Evolutionary conservation across 2,113 vertebrate genomes (phyloP), one percentile per base, ranked within the genome.

Genomic region (Mirounga angustirostris): DNA sequence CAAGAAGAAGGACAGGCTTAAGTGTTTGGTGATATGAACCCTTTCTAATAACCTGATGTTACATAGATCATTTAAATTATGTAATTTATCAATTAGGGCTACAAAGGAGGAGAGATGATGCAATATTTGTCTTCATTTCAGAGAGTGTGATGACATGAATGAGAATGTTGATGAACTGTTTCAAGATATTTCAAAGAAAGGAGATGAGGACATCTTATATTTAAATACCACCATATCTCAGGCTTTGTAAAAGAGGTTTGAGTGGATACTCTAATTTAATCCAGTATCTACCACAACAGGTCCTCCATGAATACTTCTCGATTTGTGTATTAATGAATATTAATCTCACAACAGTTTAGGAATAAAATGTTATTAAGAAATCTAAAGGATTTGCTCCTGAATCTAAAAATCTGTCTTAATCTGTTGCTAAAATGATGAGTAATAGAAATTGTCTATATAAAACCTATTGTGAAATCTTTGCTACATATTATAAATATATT

Each of bases 71-170:
- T 73, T 94, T 92, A 84, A 94, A 96, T 96, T 94, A 76, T 93
- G 76, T 69, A 93, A 97, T 97, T 95, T 95, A 88, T 97, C 96
- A 95, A 92, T 80, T 95, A 96, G 33, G 83, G 63, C 40, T 94
- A 69, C 87, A 95, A 92, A 97, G 58, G 26, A 89, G 5, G 50
- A 94, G 15, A 96, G 16, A 94, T 83, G 40, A 88, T 91, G 12
- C n/a, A 92, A 69, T 96, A 98, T 96, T 88, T 95, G 80, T 97
- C 97, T 96, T 96, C 67, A 94, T 97, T 94, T 95, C 33, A 90
- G 80, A 85, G 36, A 89, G n/a, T 12, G 8, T 28, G 43, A 43
- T 88, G 93, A 71, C 43, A 80, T 69, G 22, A 97, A 91, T 95
- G 65, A 89, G 85, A 93, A 91, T 69, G 7, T 79, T 89, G 95